A percentile compares a stretch with the other conserved stretches of the same genome.
Conservation (phyloP, 2,888 invertebrate species). For the Ernsta delagoae region DNA sequence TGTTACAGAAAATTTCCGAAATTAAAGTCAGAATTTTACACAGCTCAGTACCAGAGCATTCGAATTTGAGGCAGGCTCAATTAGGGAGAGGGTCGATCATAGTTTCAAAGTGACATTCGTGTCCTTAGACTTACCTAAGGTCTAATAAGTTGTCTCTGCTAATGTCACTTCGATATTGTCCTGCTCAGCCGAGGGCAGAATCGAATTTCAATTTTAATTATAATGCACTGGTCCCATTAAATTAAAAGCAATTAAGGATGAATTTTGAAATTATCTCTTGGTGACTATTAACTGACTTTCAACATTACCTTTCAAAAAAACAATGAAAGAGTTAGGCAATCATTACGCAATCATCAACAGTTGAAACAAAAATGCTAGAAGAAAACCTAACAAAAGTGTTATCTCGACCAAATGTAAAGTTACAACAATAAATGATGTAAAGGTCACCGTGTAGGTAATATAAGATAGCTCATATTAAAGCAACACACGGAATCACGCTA, state of each 20-base stretch:
- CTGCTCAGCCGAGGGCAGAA: slow-evolving; percentile 1
- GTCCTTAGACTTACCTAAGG: slow-evolving; percentile 10
- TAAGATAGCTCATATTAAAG: slow-evolving; percentile 44
- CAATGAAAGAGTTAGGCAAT: no score
- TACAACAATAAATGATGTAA: no score
- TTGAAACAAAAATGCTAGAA: no score
- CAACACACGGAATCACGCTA: slow-evolving; percentile 66
- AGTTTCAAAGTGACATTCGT: slow-evolving; percentile 33
- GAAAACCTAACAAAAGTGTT: no score
- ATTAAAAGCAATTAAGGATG: no score
- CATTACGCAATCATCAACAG: no score
- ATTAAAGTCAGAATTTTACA: slow-evolving; percentile 19
- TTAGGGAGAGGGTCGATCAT: slow-evolving; percentile 30
- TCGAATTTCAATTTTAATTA: slow-evolving; percentile 6
- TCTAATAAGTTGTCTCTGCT: slow-evolving; percentile 24
- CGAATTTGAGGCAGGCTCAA: slow-evolving; percentile 26
- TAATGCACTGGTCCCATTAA: no score
- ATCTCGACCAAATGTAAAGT: no score
- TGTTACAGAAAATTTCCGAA: slow-evolving; percentile 15
- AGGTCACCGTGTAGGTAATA: neutral
- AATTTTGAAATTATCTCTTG: no score
- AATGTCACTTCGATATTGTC: slow-evolving; percentile 15
- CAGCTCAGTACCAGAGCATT: neutral
- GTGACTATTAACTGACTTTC: no score
- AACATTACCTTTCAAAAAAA: no score